A percentile compares a stretch with the other conserved stretches of the same genome.
Conservation (phyloP, 2,113 vertebrate species). For the Laticauda colubrina region DNA sequence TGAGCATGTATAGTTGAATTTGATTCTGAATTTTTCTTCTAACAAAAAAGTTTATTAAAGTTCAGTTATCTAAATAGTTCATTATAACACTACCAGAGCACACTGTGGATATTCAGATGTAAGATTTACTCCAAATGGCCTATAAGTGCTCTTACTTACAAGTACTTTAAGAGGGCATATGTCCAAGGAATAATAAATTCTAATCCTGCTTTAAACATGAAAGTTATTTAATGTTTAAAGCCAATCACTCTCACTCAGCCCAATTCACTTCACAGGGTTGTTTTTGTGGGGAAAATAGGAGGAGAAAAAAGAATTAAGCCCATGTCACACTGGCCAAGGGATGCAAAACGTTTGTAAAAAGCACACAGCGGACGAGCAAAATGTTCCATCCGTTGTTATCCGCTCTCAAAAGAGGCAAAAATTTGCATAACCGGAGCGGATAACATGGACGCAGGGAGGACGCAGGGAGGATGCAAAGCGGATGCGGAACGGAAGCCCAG, state of each 20-base stretch:
- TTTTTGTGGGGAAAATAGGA: not conserved
- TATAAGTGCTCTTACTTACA: not conserved
- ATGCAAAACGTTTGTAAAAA: no score
- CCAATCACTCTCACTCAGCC: no score
- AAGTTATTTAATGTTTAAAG: no score
- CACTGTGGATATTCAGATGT: not conserved
- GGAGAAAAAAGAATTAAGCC: not conserved
- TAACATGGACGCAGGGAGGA: no score
- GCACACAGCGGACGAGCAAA: no score
- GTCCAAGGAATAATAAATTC: not conserved
- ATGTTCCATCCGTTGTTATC: no score
- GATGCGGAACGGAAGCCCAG: no score
- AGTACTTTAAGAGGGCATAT: not conserved
- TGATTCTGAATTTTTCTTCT: constrained; percentile 4
- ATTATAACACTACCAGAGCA: not conserved
- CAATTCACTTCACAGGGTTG: not conserved
- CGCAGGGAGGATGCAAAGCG: no score
- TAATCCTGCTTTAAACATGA: not conserved
- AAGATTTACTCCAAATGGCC: not conserved
- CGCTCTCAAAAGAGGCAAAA: no score
- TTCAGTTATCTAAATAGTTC: not conserved
- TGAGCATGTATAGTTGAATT: constrained; percentile 8
- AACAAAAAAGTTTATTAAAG: constrained; percentile 12
- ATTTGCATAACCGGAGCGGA: no score
- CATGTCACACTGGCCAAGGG: no score